Evolutionary conservation across 1,140 invertebrate genomes (phyloP).

Genomic region (Octopus bimaculoides): DNA sequence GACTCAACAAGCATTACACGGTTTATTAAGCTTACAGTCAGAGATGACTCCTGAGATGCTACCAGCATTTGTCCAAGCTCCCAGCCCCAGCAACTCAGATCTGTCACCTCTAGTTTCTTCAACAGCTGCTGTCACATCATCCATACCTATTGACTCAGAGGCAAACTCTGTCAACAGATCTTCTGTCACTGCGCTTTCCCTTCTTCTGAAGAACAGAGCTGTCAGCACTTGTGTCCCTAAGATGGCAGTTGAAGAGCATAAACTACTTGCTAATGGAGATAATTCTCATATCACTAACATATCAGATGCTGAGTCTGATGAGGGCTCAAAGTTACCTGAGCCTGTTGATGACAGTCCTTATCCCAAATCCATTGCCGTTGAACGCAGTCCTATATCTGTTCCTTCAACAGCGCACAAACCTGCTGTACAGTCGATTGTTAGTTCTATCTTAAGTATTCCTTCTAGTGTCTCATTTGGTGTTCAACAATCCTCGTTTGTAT

Average conservation of each 20-base stretch:
- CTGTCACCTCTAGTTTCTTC: conserved; percentile 14
- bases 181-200: conserved; percentile 44
- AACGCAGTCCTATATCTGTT: not conserved
- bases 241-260: not conserved
- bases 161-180: conserved; percentile 24
- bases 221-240: conserved; percentile 17
- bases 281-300: conserved; percentile 3
- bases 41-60: conserved; percentile 32
- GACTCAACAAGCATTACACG: conserved; percentile 56
- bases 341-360: not conserved
- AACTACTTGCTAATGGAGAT: not conserved
- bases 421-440: not conserved
- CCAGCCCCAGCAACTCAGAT: conserved; percentile 5
- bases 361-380: not conserved
- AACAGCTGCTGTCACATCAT: conserved; percentile 12
- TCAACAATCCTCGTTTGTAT: conserved; percentile 6
- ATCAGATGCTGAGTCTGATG: conserved; percentile 6
- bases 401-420: not conserved
- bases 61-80: conserved; percentile 23
- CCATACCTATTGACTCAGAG: conserved; percentile 12
- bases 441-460: conserved; percentile 11
- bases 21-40: conserved; percentile 54
- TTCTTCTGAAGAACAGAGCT: conserved; percentile 45
- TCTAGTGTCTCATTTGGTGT: conserved; percentile 18
- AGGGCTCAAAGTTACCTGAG: not conserved